Percentiles rank a stretch among this genome's conserved stretches.
Evolutionary conservation across 2,113 vertebrate genomes (phyloP).

Genomic region (Tursiops truncatus): DNA sequence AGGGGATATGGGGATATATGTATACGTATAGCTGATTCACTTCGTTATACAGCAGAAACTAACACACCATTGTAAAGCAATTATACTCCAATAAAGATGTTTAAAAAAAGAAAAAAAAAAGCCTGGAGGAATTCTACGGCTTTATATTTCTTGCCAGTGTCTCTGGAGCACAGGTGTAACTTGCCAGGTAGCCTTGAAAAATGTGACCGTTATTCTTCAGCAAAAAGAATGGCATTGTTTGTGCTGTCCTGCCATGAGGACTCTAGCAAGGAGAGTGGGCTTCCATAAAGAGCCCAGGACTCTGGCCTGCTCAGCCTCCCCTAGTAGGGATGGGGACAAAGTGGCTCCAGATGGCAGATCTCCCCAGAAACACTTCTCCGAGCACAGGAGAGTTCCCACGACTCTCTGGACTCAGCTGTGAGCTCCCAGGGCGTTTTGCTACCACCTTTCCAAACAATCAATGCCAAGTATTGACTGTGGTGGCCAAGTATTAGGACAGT

Average conservation of each 20-base stretch:
- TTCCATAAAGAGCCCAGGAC: background rate
- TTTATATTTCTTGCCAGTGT: background rate
- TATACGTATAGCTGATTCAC: too few relatives aligned
- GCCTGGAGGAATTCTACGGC: background rate
- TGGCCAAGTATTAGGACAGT: background rate
- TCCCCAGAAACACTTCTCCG: background rate
- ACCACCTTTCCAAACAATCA: background rate
- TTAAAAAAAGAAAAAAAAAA: too few relatives aligned
- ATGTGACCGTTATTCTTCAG: background rate
- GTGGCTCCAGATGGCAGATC: background rate
- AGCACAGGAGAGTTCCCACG: background rate
- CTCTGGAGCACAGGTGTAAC: background rate
- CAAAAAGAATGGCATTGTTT: background rate
- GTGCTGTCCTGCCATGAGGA: background rate
- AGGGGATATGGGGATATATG: too few relatives aligned
- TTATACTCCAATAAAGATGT: too few relatives aligned
- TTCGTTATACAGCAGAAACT: too few relatives aligned
- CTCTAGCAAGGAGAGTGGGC: background rate
- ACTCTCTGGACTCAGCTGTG: background rate
- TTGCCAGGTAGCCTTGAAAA: constrained; percentile 8
- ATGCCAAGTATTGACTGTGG: background rate
- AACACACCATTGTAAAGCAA: too few relatives aligned
- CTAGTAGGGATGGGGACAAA: background rate
- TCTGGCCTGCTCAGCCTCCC: background rate
- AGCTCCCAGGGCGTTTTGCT: background rate